Conservation (phyloP, 2,113 vertebrate genomes). For the Paedocypris sp. region DNA sequence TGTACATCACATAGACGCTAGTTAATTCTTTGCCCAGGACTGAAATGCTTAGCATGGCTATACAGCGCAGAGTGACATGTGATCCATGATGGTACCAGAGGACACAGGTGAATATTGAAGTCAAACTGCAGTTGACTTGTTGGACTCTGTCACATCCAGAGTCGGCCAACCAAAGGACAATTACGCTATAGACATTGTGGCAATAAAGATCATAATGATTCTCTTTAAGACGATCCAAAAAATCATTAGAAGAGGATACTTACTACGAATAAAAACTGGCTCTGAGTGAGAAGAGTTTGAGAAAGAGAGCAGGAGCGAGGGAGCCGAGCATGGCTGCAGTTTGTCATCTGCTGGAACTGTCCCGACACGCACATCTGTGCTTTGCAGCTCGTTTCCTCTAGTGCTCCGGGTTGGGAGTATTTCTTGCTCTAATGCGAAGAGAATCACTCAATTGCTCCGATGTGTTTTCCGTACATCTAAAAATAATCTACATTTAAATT, state of each 20-base stretch:
- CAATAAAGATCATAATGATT: too few species aligned
- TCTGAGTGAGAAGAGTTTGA: background rate
- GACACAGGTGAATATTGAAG: background rate
- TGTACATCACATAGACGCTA: constrained; percentile 19
- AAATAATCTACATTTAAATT: background rate
- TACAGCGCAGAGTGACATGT: background rate
- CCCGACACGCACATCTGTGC: constrained; percentile 12
- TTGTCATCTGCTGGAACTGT: constrained; percentile 10
- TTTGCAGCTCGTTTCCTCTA: constrained; percentile 11
- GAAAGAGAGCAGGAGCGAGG: background rate
- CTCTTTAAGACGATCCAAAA: too few species aligned
- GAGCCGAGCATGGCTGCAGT: background rate
- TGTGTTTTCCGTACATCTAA: background rate
- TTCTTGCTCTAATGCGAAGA: background rate
- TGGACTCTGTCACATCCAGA: background rate
- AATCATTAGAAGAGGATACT: too few species aligned
- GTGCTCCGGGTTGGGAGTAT: background rate
- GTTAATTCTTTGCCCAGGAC: constrained; percentile 8
- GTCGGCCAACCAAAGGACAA: constrained; percentile 16
- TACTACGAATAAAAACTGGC: too few species aligned
- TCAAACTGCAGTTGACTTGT: background rate
- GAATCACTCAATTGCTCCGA: background rate
- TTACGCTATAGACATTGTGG: too few species aligned
- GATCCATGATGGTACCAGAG: background rate
- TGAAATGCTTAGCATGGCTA: background rate